Evolutionary conservation across 2,888 invertebrate genomes (phyloP).

Genomic region (Capitulum mitella): DNA sequence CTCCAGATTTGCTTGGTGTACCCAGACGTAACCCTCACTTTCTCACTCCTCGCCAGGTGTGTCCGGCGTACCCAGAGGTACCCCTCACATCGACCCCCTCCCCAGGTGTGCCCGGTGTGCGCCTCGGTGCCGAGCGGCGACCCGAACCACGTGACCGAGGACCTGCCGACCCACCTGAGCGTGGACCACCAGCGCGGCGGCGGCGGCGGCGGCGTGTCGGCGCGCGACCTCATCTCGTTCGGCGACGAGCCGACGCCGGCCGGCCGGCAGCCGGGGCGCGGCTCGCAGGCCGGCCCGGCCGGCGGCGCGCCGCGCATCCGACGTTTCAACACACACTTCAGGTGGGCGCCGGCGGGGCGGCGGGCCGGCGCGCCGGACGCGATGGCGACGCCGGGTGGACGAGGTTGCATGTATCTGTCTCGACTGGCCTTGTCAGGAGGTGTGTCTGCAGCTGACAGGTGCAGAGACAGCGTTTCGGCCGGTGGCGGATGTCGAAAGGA

Average conservation of each 20-base stretch:
- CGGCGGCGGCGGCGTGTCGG: conserved; percentile 25
- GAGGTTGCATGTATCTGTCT: too few relatives aligned
- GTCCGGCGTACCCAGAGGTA: neutral
- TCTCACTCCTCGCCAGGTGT: neutral
- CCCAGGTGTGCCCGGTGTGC: conserved; percentile 92
- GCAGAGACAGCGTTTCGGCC: too few relatives aligned
- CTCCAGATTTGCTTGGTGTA: too few relatives aligned
- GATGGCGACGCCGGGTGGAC: too few relatives aligned
- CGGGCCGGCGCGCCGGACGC: too few relatives aligned
- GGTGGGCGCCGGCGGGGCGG: neutral
- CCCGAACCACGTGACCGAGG: conserved; percentile 95
- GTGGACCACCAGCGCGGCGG: conserved; percentile 78
- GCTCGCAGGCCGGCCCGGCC: neutral
- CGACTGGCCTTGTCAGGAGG: too few relatives aligned
- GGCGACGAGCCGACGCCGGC: conserved; percentile 28
- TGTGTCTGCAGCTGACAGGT: too few relatives aligned
- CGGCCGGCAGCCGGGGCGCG: neutral
- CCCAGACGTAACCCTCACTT: too few relatives aligned
- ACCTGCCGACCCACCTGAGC: conserved; percentile 92
- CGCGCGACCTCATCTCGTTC: conserved; percentile 37
- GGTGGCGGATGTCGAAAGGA: too few relatives aligned
- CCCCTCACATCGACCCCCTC: conserved; percentile 35
- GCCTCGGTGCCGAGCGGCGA: conserved; percentile 94
- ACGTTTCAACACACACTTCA: conserved; percentile 16
- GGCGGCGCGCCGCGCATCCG: conserved; percentile 36